These are phyloP conservation scores for Emydoidea blandingii DNA, from an alignment of 2,797 vertebrate genomes.

Conservation along the genomic window DNA sequence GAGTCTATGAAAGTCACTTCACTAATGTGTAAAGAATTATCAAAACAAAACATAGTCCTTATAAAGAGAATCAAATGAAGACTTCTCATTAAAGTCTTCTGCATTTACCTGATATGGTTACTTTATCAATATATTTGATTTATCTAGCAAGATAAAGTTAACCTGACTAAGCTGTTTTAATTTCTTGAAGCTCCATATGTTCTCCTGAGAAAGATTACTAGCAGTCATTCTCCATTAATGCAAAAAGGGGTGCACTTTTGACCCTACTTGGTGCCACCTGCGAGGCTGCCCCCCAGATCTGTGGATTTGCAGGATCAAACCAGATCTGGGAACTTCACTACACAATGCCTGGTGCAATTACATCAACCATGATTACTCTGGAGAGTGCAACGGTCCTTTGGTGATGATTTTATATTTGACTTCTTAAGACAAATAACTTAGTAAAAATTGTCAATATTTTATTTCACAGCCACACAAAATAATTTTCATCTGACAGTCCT, in stretches of 20 bases:
- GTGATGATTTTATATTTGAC: not conserved
- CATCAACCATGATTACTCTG: not conserved
- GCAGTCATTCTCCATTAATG: too few species aligned
- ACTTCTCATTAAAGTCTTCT: not conserved
- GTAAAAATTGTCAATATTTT: conserved; percentile 2
- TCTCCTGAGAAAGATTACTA: not conserved
- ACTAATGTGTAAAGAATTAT: not conserved
- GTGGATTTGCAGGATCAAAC: not conserved
- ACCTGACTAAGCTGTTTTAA: not conserved
- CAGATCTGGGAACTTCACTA: not conserved
- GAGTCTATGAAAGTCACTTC: not conserved
- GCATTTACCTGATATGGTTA: not conserved
- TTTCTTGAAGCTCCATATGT: not conserved
- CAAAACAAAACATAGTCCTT: not conserved
- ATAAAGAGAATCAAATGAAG: not conserved
- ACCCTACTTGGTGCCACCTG: too few species aligned
- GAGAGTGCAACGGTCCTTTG: not conserved
- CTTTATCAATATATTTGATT: not conserved
- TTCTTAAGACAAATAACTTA: conserved; percentile 1
- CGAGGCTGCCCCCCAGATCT: not conserved
- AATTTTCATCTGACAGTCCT: not conserved
- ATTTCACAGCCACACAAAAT: not conserved
- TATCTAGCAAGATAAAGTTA: not conserved
- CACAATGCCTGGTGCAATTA: too few species aligned
- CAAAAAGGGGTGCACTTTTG: too few species aligned